Evolutionary conservation across 2,888 invertebrate species (phyloP).

Genomic region (Stomorhina lunata): DNA sequence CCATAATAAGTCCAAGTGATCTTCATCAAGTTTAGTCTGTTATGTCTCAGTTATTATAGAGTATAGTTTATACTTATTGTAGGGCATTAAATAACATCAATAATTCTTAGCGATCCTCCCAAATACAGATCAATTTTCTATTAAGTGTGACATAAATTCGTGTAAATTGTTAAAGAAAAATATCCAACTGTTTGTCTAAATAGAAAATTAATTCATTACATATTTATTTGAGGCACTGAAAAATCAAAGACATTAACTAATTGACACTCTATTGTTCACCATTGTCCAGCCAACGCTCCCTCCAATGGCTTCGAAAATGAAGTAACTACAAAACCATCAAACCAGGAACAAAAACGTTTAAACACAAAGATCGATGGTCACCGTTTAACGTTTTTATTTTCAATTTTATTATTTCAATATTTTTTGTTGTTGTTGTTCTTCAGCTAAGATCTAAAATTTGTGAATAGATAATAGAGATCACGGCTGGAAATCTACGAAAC

Average conservation of each 20-base stretch:
- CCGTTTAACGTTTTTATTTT: slow-evolving; percentile 45
- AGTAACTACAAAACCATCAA: not conserved
- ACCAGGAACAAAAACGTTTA: slow-evolving; percentile 16
- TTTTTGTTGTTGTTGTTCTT: not conserved
- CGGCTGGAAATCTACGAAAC: slow-evolving; percentile 55
- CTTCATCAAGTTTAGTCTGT: too few relatives aligned
- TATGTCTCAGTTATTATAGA: not conserved
- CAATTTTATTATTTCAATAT: slow-evolving; percentile 27
- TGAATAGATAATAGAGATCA: slow-evolving; percentile 64
- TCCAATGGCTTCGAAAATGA: not conserved
- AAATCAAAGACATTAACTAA: slow-evolving; percentile 67
- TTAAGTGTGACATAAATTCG: slow-evolving; percentile 42
- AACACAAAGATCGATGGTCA: slow-evolving; percentile 41
- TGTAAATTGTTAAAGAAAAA: slow-evolving; percentile 36
- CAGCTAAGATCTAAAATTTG: slow-evolving; percentile 52
- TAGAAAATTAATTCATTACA: slow-evolving; percentile 61
- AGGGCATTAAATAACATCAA: not conserved
- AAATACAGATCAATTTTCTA: slow-evolving; percentile 51
- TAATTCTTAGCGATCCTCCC: not conserved
- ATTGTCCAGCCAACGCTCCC: slow-evolving; percentile 24
- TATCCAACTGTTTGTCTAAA: slow-evolving; percentile 43
- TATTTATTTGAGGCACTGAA: slow-evolving; percentile 37
- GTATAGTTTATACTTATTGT: not conserved
- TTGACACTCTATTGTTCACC: slow-evolving; percentile 64
- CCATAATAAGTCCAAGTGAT: too few relatives aligned